phyloP scores from a whole-genome alignment of 2,113 vertebrate species.

The Azemiops feae region DNA sequence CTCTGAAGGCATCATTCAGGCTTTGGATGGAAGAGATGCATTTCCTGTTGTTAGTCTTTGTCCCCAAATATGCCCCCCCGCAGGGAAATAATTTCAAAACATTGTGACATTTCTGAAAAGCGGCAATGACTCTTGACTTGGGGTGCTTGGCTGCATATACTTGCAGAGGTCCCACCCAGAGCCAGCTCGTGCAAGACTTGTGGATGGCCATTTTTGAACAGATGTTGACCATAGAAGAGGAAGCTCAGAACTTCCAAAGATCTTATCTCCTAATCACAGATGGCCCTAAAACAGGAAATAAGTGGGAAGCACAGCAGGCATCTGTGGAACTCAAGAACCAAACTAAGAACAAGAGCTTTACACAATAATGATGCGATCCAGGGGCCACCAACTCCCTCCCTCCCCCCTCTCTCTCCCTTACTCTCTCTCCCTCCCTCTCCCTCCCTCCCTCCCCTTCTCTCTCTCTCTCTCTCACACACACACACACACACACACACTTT shows the following conservation, averaged over 20 bases:
- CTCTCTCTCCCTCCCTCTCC: not conserved
- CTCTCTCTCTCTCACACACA: too few relatives aligned
- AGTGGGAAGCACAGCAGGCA: conserved; percentile 36
- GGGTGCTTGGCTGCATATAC: not conserved
- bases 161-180: not conserved
- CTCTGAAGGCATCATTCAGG: not conserved
- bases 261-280: conserved; percentile 77
- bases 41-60: not conserved
- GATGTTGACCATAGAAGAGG: conserved; percentile 72
- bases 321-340: conserved; percentile 18
- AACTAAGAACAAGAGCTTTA: conserved; percentile 25
- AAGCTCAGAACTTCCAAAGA: conserved; percentile 74
- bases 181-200: conserved; percentile 46
- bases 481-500: not conserved
- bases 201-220: conserved; percentile 63
- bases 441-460: too few relatives aligned
- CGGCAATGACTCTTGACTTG: not conserved
- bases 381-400: not conserved
- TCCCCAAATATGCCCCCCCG: not conserved
- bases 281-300: conserved; percentile 72
- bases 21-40: not conserved
- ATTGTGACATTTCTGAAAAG: conserved; percentile 5
- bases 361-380: not conserved
- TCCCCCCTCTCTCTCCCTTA: not conserved
- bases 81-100: not conserved